phyloP scores from a whole-genome alignment of 1,140 invertebrate genomes.

The Bombus pascuorum region DNA sequence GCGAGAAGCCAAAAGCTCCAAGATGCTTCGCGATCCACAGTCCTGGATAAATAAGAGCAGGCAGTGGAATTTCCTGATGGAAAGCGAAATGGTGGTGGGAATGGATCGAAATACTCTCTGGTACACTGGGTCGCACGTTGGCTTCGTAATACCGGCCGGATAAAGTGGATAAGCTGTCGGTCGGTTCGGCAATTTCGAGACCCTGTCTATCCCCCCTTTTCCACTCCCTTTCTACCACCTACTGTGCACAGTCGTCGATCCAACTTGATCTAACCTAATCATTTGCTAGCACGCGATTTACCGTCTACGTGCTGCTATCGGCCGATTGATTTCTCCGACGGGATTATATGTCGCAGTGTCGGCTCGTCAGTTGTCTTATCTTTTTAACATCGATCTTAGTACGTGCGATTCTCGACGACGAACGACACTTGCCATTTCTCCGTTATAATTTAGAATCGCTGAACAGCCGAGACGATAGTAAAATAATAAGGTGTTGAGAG shows the following conservation, averaged over 20 bases:
- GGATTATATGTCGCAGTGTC: slow-evolving; percentile 40
- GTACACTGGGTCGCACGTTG: slow-evolving; percentile 56
- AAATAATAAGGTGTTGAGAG: not conserved
- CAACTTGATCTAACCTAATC: slow-evolving; percentile 60
- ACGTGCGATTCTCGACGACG: not conserved
- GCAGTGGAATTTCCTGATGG: slow-evolving; percentile 35
- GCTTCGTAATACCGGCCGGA: slow-evolving; percentile 60
- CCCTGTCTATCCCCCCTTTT: not conserved
- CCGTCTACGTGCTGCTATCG: slow-evolving; percentile 17
- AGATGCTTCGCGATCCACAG: slow-evolving; percentile 36
- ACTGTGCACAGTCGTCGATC: slow-evolving; percentile 25
- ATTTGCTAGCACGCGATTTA: slow-evolving; percentile 61
- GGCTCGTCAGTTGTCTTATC: not conserved
- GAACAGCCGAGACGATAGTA: not conserved
- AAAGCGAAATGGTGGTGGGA: not conserved
- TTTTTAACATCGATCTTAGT: slow-evolving; percentile 7
- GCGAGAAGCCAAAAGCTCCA: slow-evolving; percentile 22
- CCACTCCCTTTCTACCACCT: not conserved
- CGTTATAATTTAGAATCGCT: not conserved
- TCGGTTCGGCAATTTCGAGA: slow-evolving; percentile 53
- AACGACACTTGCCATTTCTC: not conserved
- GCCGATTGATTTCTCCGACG: slow-evolving; percentile 50
- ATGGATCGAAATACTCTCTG: slow-evolving; percentile 43
- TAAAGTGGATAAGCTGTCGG: slow-evolving; percentile 64
- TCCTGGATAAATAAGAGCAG: slow-evolving; percentile 46